A percentile compares a stretch with the other conserved stretches of the same genome.
phyloP scores from a whole-genome alignment of 2,888 invertebrate genomes.

The Limnephilus marmoratus region DNA sequence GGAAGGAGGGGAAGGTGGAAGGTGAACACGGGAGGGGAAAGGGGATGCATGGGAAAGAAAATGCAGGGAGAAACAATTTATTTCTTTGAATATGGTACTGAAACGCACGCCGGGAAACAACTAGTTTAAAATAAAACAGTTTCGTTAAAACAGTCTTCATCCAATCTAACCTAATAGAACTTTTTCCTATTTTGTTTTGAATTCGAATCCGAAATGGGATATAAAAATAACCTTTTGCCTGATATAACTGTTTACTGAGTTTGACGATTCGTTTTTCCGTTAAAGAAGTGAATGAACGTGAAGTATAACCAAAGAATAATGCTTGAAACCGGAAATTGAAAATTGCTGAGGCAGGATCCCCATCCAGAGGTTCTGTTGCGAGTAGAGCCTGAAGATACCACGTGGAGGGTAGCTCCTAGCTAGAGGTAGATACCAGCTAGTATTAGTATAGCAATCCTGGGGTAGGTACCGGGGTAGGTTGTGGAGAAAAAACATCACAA shows the following conservation, averaged over 20 bases:
- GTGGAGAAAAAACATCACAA: constrained; percentile 47
- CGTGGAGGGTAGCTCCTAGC: neutral
- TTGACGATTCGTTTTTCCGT: constrained; percentile 50
- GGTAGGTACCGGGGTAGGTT: neutral
- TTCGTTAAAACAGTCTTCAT: neutral
- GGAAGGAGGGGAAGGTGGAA: too few relatives aligned
- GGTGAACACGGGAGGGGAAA: too few relatives aligned
- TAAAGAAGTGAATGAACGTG: constrained; percentile 52
- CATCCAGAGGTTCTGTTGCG: constrained; percentile 3
- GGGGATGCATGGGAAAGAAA: too few relatives aligned
- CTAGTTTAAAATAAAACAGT: neutral
- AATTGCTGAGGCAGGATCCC: constrained; percentile 60
- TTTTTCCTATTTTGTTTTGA: neutral
- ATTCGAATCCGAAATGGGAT: constrained; percentile 5
- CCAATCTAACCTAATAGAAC: neutral
- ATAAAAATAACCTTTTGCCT: constrained; percentile 43
- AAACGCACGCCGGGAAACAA: too few relatives aligned
- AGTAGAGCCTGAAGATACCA: constrained; percentile 8
- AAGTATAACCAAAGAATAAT: constrained; percentile 63
- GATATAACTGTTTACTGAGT: constrained; percentile 32
- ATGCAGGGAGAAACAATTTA: too few relatives aligned
- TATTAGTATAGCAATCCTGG: neutral
- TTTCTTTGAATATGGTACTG: too few relatives aligned
- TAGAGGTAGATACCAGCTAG: neutral
- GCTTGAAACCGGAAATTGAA: constrained; percentile 63